Evolutionary conservation across 2,797 vertebrate species (phyloP).

Genomic region (Phoebastria nigripes): DNA sequence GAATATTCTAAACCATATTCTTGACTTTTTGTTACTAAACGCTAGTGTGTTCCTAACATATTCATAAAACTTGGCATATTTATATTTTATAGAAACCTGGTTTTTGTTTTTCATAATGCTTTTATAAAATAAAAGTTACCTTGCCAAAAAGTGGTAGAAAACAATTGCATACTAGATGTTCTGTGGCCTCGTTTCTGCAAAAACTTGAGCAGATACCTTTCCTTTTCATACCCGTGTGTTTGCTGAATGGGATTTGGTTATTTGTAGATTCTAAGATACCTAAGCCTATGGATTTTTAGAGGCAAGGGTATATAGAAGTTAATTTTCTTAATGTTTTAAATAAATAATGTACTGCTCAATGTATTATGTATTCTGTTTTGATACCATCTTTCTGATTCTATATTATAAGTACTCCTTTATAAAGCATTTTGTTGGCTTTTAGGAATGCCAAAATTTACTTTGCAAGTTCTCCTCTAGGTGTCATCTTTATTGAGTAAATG

Average conservation of each 20-base stretch:
- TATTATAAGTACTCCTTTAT: background rate
- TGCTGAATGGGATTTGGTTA: background rate
- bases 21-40: background rate
- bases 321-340: background rate
- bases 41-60: background rate
- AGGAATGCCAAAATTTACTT: background rate
- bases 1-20: background rate
- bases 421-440: background rate
- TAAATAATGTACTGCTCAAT: background rate
- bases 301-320: background rate
- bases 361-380: background rate
- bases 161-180: background rate
- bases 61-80: background rate
- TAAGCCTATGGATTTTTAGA: background rate
- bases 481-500: background rate
- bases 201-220: background rate
- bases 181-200: background rate
- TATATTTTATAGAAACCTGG: background rate
- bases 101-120: background rate
- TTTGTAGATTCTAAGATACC: background rate
- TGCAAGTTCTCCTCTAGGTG: background rate
- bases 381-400: background rate
- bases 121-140: background rate
- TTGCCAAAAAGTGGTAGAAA: background rate
- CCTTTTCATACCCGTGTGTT: background rate